Evolutionary conservation across 2,888 invertebrate genomes (phyloP), one percentile per base, ranked within the genome.

Genomic region (Palloptera scutellata): DNA sequence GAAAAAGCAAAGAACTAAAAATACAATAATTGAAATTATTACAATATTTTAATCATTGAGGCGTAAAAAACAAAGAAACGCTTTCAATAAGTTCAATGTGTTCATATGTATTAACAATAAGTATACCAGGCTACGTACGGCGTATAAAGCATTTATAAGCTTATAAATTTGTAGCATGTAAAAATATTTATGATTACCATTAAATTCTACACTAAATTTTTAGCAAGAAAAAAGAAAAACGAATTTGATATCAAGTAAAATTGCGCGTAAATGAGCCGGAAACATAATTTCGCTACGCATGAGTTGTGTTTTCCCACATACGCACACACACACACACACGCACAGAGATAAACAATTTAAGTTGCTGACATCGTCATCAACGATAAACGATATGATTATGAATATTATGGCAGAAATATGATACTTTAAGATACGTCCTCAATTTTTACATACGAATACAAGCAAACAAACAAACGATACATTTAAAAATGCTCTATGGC

Each of bases 221-320:
- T 11, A n/a, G 8, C 19, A 20, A 55, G 6, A 30, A 52, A 52
- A 17, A 11, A 48, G 12, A 48, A 15, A 48, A 48, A 19, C 11
- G 30, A 11, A 13, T 12, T 19, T 5, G 41, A 30, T 52, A 17
- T 19, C 30, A 61, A 52, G 20, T 19, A 52, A 61, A 53, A 53
- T 15, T 52, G 20, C 41, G 30, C 10, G 53, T 30, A 63, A 63
- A 63, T 63, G 63, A 63, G 45, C 54, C 54, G 63, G 63, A 63
- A 63, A 55, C 54, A 19, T 43, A 63, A 45, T 20, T 43, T 54
- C 55, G 19, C n/a, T 42, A 63, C 45, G 63, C 54, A 55, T 61
- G 53, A 61, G 41, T 61, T 61, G 61, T 53, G 17, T 52, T 30
- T 30, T 6, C 52, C 15, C 51, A 17, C 61, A 42, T 12, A 53